Percentiles rank a stretch among this genome's conserved stretches.
Evolutionary conservation across 1,140 invertebrate species (phyloP).

Genomic region (Pissodes strobi): DNA sequence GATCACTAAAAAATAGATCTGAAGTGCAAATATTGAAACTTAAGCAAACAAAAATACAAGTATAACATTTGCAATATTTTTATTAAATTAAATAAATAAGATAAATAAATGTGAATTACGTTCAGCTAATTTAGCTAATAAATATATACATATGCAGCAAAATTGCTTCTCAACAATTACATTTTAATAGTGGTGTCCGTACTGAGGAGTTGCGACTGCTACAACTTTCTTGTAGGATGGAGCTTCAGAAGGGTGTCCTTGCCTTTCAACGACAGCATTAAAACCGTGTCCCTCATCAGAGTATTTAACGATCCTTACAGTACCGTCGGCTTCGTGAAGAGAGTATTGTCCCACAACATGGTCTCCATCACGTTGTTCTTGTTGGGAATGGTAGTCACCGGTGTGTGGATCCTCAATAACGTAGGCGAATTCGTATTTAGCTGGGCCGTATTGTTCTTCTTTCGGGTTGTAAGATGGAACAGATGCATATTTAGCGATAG

Average conservation of each 20-base stretch:
- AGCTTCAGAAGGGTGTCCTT: slow-evolving; percentile 36
- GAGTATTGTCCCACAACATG: too few species aligned
- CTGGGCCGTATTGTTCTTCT: slow-evolving; percentile 32
- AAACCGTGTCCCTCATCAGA: too few species aligned
- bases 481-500: slow-evolving; percentile 28
- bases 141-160: neutral
- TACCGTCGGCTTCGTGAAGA: too few species aligned
- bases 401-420: slow-evolving; percentile 62
- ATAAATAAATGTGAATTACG: slow-evolving; percentile 2
- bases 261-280: slow-evolving; percentile 39
- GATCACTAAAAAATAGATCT: too few species aligned
- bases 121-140: slow-evolving; percentile 2
- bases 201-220: neutral
- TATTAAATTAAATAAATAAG: neutral
- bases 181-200: neutral
- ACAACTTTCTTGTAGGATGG: too few species aligned
- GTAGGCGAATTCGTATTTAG: too few species aligned
- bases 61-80: neutral
- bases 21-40: too few species aligned
- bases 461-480: slow-evolving; percentile 33
- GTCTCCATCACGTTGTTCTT: too few species aligned
- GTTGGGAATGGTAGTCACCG: slow-evolving; percentile 50
- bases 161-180: too few species aligned
- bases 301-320: too few species aligned
- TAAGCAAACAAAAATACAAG: neutral